These are phyloP conservation scores for Phorcus lineatus DNA, from an alignment of 2,888 invertebrate species.

Conservation along the genomic window DNA sequence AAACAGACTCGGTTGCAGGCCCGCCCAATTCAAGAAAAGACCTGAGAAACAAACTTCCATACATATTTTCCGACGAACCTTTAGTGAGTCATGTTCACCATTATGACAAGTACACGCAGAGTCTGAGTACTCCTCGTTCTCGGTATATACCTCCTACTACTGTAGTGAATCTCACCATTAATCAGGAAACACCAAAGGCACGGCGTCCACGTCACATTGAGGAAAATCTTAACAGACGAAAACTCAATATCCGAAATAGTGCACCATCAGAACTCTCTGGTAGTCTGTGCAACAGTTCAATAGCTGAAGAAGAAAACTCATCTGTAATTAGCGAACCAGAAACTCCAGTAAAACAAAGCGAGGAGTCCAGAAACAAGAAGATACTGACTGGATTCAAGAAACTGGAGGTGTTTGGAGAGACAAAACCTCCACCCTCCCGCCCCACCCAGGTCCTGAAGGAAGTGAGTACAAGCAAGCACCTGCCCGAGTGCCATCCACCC, in stretches of 20 bases:
- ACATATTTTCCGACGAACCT: background rate
- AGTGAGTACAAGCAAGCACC: background rate
- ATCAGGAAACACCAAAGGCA: background rate
- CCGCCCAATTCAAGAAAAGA: slow-evolving; percentile 7
- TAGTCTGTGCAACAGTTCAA: background rate
- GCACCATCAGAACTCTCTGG: background rate
- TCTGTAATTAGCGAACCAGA: background rate
- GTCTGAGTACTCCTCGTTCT: background rate
- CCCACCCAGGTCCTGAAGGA: background rate
- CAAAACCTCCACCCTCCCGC: background rate
- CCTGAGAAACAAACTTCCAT: background rate
- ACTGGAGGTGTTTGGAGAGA: slow-evolving; percentile 9
- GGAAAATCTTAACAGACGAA: background rate
- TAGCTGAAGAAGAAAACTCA: background rate
- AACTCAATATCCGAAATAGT: background rate
- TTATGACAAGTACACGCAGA: background rate
- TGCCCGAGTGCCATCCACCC: slow-evolving; percentile 31
- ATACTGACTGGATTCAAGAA: slow-evolving; percentile 18
- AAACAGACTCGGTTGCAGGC: background rate
- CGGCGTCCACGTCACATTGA: slow-evolving; percentile 15
- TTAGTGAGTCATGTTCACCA: background rate
- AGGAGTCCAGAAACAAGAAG: background rate
- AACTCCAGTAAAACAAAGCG: background rate
- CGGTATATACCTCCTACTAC: background rate
- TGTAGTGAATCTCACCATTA: slow-evolving; percentile 13